Conservation (phyloP, 2,888 invertebrate genomes). For the Magallana nippona region DNA sequence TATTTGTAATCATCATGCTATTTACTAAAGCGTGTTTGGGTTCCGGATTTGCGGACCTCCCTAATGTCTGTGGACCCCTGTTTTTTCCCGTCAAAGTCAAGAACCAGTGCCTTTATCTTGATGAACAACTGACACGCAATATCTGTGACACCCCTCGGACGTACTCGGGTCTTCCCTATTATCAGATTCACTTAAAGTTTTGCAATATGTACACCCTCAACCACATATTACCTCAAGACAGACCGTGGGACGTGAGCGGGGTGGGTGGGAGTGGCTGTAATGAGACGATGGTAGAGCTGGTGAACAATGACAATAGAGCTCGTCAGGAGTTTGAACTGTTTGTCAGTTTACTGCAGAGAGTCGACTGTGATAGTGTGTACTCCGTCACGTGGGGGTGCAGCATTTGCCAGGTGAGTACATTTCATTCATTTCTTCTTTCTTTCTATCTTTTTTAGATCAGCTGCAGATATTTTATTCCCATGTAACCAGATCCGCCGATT, state of each 20-base stretch:
- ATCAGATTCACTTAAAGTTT: constrained; percentile 36
- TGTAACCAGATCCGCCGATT: not conserved
- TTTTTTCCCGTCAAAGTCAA: not conserved
- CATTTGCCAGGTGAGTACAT: constrained; percentile 48
- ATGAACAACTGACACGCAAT: not conserved
- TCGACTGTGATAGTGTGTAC: constrained; percentile 48
- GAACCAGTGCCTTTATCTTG: constrained; percentile 48
- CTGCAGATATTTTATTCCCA: not conserved
- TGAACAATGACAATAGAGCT: constrained; percentile 21
- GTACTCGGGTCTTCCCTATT: constrained; percentile 22
- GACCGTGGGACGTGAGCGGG: not conserved
- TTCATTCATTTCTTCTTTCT: not conserved
- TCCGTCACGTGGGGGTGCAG: constrained; percentile 48
- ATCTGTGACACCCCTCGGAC: constrained; percentile 45
- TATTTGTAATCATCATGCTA: constrained; percentile 10
- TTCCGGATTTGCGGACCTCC: constrained; percentile 37
- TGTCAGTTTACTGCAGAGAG: constrained; percentile 35
- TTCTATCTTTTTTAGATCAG: not conserved
- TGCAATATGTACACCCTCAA: constrained; percentile 35
- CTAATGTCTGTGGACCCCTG: not conserved
- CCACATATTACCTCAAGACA: constrained; percentile 10
- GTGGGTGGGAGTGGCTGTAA: not conserved
- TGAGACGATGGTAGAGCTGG: constrained; percentile 3
- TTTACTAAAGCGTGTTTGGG: constrained; percentile 34
- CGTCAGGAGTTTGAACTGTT: constrained; percentile 14